Evolutionary conservation across 2,888 invertebrate species (phyloP), one percentile per base, ranked within the genome.

Genomic region (Papilio gigon): DNA sequence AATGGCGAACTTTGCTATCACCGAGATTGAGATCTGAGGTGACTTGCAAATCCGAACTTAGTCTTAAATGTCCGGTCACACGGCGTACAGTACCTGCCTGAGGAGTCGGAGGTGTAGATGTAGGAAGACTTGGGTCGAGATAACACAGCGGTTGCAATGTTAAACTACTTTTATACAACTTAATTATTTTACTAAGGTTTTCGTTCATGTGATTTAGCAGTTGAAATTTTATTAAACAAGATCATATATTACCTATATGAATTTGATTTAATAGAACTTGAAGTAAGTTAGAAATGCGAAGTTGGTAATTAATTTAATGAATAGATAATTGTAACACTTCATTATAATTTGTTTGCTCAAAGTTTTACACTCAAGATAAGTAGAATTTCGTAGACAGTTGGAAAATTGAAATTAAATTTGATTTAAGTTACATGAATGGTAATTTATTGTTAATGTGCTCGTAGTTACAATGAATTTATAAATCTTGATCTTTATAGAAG

Each of bases 391-490:
- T 22, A 47, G 62, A 47, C 62, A 47, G 44, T 44, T 30, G 5
- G 47, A 33, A 44, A 30, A 47, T 47, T 47, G 2, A 33, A 22
- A 47, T 62, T 47, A 44, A 61, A 33, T 62, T 62, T 20, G 14
- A 44, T 62, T 62, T 30, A n/a, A 53, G 30, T 53, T 47, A 47
- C 33, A 62, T 47, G 40, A 61, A 27, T 61, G 11, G 8, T 35
- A 33, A 58, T 58, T 58, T 58, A 33, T 9, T 2, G 33, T 58
- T 1, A 33, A 33, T n/a, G n/a, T n/a, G n/a, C n/a, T n/a, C n/a
- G 17, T 11, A n/a, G 37, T 60, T 40, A 60, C n/a, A 25, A 44
- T 17, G 8, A 27, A 62, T 2, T 61, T 25, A 22, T 62, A 44
- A 9, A 17, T 27, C 5, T 17, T 44, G 42, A 44, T 44, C 9